These are phyloP conservation scores for Tribolium castaneum DNA, from an alignment of 1,140 invertebrate species.

Conservation along the genomic window DNA sequence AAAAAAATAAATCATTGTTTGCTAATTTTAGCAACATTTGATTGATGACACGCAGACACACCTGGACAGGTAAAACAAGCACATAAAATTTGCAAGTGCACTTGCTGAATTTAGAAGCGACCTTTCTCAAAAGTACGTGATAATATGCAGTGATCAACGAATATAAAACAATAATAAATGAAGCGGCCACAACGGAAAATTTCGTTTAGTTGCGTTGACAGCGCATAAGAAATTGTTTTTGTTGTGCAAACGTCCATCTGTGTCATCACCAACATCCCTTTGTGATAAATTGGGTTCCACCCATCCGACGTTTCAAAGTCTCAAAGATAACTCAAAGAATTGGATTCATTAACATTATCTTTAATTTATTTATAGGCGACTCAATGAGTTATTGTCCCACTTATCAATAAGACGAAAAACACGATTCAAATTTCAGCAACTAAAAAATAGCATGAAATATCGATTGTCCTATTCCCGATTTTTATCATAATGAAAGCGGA, in stretches of 20 bases:
- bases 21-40: neutral
- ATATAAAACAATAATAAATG: neutral
- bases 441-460: neutral
- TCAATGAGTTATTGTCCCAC: neutral
- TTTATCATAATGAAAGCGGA: neutral
- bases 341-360: neutral
- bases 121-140: neutral
- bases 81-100: neutral
- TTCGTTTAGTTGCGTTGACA: neutral
- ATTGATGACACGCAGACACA: neutral
- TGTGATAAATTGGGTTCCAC: neutral
- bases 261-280: neutral
- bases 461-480: neutral
- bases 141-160: neutral
- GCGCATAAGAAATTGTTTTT: neutral
- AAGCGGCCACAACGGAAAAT: neutral
- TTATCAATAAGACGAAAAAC: neutral
- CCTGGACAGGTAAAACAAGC: neutral
- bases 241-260: neutral
- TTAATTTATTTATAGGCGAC: neutral
- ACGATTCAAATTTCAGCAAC: neutral
- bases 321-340: neutral
- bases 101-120: neutral
- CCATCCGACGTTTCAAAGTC: neutral
- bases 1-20: neutral